Evolutionary conservation across 2,888 invertebrate genomes (phyloP).

Genomic region (Scaptodrosophila latifasciaeformis): DNA sequence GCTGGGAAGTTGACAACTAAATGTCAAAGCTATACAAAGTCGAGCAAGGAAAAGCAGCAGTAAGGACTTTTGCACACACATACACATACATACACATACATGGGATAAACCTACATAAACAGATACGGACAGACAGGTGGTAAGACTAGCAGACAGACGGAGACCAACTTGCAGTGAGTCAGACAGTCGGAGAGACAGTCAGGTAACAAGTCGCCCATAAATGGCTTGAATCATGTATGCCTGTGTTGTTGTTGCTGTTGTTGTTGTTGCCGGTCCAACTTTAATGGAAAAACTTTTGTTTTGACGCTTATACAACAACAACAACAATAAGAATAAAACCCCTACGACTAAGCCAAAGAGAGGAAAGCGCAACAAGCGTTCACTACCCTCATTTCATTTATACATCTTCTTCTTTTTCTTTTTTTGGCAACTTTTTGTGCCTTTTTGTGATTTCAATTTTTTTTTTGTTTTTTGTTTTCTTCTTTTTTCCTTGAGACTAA

Average conservation of each 20-base stretch:
- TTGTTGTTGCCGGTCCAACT: slow-evolving; percentile 48
- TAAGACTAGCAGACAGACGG: slow-evolving; percentile 18
- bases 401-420: neutral
- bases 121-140: slow-evolving; percentile 6
- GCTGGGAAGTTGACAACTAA: slow-evolving; percentile 24
- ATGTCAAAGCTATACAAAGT: slow-evolving; percentile 23
- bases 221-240: slow-evolving; percentile 41
- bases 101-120: too few species aligned
- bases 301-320: slow-evolving; percentile 40
- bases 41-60: neutral
- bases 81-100: slow-evolving; percentile 1
- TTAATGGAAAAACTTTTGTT: slow-evolving; percentile 70
- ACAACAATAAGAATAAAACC: slow-evolving; percentile 10
- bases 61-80: slow-evolving; percentile 30
- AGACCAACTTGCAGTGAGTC: too few species aligned
- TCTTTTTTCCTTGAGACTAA: neutral
- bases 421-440: too few species aligned
- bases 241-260: slow-evolving; percentile 7
- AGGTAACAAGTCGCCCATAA: slow-evolving; percentile 65
- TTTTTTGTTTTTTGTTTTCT: slow-evolving; percentile 43
- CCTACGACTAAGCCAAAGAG: too few species aligned
- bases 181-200: slow-evolving; percentile 32
- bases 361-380: slow-evolving; percentile 27
- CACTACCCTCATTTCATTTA: slow-evolving; percentile 13
- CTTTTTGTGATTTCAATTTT: slow-evolving; percentile 28